These are phyloP conservation scores for Larimichthys crocea DNA, from an alignment of 2,113 vertebrate species.

Conservation along the genomic window DNA sequence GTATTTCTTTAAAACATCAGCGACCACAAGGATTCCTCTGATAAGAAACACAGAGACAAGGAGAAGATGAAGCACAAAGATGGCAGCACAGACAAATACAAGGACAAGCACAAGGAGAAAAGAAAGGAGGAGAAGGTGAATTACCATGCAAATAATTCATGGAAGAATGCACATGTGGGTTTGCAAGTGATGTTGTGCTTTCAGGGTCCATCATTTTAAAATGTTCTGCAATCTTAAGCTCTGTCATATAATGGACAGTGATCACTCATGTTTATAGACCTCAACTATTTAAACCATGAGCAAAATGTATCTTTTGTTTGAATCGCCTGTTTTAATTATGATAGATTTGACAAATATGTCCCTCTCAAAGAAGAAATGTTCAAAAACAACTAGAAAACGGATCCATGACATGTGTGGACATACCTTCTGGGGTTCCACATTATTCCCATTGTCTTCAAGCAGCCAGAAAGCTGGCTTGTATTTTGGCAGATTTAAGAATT, in stretches of 20 bases:
- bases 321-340: not conserved
- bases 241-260: not conserved
- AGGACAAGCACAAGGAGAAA: constrained; percentile 94
- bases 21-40: constrained; percentile 92
- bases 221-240: not conserved
- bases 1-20: constrained; percentile 71
- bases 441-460: not conserved
- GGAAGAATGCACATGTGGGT: not conserved
- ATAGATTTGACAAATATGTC: not conserved
- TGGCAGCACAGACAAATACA: constrained; percentile 90
- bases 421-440: not conserved
- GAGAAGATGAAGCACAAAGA: constrained; percentile 95
- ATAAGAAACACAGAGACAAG: constrained; percentile 97
- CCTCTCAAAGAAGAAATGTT: not conserved
- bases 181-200: constrained; percentile 1
- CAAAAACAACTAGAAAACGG: not conserved
- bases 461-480: not conserved
- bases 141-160: not conserved
- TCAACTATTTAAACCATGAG: not conserved
- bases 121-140: constrained; percentile 94
- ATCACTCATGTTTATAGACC: not conserved
- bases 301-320: not conserved
- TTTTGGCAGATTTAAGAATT: not conserved
- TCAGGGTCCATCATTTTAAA: not conserved
- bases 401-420: no score